A percentile compares a stretch with the other conserved stretches of the same genome.
These are phyloP conservation scores for Cotesia congregata DNA, from an alignment of 2,888 invertebrate species.

Conservation along the genomic window DNA sequence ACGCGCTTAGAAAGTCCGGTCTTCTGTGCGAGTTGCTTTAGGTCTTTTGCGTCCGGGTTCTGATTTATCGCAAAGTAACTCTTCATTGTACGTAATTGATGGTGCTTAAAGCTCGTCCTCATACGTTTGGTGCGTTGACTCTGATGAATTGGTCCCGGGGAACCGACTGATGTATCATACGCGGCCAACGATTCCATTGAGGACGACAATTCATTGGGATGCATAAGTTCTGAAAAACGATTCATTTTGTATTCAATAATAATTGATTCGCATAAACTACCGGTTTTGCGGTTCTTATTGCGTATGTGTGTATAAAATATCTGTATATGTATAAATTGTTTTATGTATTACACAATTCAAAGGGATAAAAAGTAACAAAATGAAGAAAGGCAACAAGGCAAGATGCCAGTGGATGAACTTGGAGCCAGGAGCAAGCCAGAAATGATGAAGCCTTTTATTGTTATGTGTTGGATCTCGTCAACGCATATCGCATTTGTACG, in stretches of 20 bases:
- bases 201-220: conserved; percentile 81
- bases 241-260: background rate
- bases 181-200: conserved; percentile 83
- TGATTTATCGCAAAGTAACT: conserved; percentile 99
- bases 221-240: conserved; percentile 77
- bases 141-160: conserved; percentile 78
- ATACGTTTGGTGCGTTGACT: conserved; percentile 90
- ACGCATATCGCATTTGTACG: conserved; percentile 25
- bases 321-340: background rate
- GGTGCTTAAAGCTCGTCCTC: conserved; percentile 99
- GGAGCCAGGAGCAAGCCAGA: background rate
- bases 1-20: conserved; percentile 98
- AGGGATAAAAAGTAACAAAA: background rate
- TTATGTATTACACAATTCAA: conserved; percentile 2
- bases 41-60: conserved; percentile 99
- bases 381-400: background rate
- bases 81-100: conserved; percentile 98
- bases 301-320: too few species aligned
- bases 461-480: background rate
- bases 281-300: background rate
- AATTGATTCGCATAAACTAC: background rate
- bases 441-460: background rate
- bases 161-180: conserved; percentile 81
- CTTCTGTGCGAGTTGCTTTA: conserved; percentile 98
- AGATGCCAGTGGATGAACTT: background rate